Evolutionary conservation across 2,797 vertebrate species (phyloP), one percentile per base, ranked within the genome.

Genomic region (Cirrhinus molitorella): DNA sequence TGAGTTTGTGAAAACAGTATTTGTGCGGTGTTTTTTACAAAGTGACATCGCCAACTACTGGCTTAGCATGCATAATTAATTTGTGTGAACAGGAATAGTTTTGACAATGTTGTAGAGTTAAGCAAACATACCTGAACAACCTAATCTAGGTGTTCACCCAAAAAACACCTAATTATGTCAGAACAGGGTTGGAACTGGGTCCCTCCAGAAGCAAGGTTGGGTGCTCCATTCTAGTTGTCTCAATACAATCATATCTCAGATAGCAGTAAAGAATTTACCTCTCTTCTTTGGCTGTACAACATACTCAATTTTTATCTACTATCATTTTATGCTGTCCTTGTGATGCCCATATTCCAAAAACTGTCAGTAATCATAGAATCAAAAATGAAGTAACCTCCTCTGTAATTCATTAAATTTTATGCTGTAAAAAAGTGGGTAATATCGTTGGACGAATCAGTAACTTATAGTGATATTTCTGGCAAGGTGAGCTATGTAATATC

Each of bases 401-500:
- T 25, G 51, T 86, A 83, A 85, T 84, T 57, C 7, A 67, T 67
- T 14, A n/a, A 17, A 21, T 9, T 65, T 78, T 59, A 28, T 47
- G 45, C 45, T 61, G 57, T 74, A 83, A 47, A 79, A 79, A 25
- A 23, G 68, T 57, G 25, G 28, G 17, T 73, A 43, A 68, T 19
- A 16, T 25, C 14, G 7, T 11, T 66, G 71, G 49, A 82, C 5
- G 13, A 11, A 53, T 73, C 31, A n/a, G 53, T 61, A 45, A 43
- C 72, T 66, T 77, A 80, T 37, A 79, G 80, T 87, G 78, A 84
- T 66, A 80, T 83, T 85, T 85, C 77, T 88, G 73, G 49, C 34
- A 57, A 75, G 37, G 66, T 88, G 86, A 89, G 82, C 74, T 61
- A 11, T 57, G 68, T 84, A 66, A 83, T 86, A 84, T 79, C 14